Evolutionary conservation across 2,797 vertebrate genomes (phyloP), one percentile per base, ranked within the genome.

Genomic region (Pantherophis vulpinus): DNA sequence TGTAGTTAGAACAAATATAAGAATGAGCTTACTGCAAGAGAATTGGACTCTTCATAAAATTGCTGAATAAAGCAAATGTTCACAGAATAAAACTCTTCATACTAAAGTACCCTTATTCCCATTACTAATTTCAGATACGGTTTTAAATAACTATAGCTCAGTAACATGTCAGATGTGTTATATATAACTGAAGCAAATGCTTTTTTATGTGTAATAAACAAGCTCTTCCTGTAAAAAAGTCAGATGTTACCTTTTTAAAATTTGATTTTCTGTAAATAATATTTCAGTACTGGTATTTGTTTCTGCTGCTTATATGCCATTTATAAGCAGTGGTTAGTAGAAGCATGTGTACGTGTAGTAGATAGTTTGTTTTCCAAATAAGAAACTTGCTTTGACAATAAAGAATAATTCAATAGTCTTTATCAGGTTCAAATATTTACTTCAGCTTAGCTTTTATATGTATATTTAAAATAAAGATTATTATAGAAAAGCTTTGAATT

Each of bases 91-190:
- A 54, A 66, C 8, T 10, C 47, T 79, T 9, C 6, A 20, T 70
- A 47, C 23, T 4, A 29, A 70, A 70, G 11, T 11, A 42, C 23
- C 32, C 25, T 88, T 60, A 60, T 88, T 88, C 37, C 56, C 20
- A 59, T 25, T 79, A 42, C 8, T 79, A 42, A 42, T 90, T 0
- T 55, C 25, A 91, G 91, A 94, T 11, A 93, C 92, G 0, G 63
- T 94, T 92, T 58, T 95, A 23, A 93, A n/a, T 58, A 0, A 47
- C 86, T 95, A n/a, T 91, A 94, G 55, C 18, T 60, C 56, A 92
- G 11, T 20, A 42, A 60, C 7, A 25, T 37, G 32, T 18, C 32
- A 25, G 16, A 14, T 27, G 32, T 58, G 47, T 51, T 79, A 27
- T 87, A 90, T 58, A 66, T 20, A 23, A 12, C 7, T 87, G 23